Evolutionary conservation across 2,888 invertebrate genomes (phyloP), one percentile per base, ranked within the genome.

Genomic region (Aphrophora alni): DNA sequence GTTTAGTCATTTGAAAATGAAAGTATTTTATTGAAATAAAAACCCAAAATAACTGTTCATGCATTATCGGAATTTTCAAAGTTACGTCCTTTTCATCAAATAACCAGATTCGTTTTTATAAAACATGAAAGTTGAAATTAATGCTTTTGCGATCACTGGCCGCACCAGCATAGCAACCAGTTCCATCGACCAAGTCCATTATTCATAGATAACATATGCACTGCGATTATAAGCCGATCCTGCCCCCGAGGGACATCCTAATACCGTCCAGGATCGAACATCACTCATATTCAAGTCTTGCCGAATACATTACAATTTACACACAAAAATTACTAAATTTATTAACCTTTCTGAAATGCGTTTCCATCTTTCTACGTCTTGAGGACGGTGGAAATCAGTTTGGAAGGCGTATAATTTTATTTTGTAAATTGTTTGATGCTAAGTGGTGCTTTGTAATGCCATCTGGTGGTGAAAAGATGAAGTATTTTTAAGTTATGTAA

Each of bases 141-240:
- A 33, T 33, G 33, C 8, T 33, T 33, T 33, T 8, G 33, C 33
- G 8, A 33, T 33, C 33, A 8, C 33, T 5, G 33, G 33, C 33
- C 33, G 33, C 33, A 5, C 2, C 44, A 10, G 44, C 44, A 4
- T 4, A 44, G 44, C 59, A 59, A 59, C 59, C 59, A 59, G 59
- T 59, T 59, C 59, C 59, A 3, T 21, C 59, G 59, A 21, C 21
- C 59, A 59, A 59, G 59, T 68, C 78, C 78, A 79, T 79, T 79
- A 79, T 74, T 79, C 68, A 79, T 79, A 73, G 38, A 74, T 74
- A 79, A 79, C 78, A 74, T 79, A 79, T 59, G 59, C 59, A 59
- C 21, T 21, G 59, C 59, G 59, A 59, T 59, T 59, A 59, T 21
- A 21, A 44, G 14, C 44, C 78, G 78, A 78, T 51, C 73, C 24